phyloP scores from a whole-genome alignment of 2,113 vertebrate species.

The Callorhinus ursinus region DNA sequence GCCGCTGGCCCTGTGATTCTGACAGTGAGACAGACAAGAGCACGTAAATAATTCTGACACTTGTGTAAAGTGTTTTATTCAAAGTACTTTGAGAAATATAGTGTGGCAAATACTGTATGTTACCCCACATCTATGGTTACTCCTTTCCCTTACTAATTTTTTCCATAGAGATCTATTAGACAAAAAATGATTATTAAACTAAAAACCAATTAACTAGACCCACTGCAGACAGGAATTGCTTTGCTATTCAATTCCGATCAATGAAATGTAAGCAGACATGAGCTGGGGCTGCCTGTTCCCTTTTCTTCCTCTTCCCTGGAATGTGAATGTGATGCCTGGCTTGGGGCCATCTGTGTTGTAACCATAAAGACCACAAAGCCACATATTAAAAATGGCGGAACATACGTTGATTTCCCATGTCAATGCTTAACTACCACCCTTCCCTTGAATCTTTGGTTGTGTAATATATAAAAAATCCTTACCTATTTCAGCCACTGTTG shows the following conservation, averaged over 20 bases:
- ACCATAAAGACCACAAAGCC: background rate
- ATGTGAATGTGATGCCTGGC: background rate
- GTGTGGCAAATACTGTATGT: background rate
- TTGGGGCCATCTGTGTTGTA: background rate
- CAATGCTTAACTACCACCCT: background rate
- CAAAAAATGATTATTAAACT: background rate
- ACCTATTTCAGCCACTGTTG: background rate
- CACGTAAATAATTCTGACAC: background rate
- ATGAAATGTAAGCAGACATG: background rate
- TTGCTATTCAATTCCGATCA: background rate
- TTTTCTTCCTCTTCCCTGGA: background rate
- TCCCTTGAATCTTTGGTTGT: background rate
- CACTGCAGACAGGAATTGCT: background rate
- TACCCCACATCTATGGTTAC: background rate
- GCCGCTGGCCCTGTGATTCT: background rate
- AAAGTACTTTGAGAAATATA: background rate
- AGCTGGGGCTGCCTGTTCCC: background rate
- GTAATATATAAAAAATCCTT: background rate
- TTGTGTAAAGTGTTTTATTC: background rate
- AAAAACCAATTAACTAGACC: background rate
- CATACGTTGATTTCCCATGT: background rate
- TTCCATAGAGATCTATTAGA: background rate
- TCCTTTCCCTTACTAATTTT: background rate
- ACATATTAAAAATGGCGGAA: background rate
- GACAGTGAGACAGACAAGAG: background rate